Evolutionary conservation across 2,113 vertebrate species (phyloP).

Genomic region (Aleadryas rufinucha): DNA sequence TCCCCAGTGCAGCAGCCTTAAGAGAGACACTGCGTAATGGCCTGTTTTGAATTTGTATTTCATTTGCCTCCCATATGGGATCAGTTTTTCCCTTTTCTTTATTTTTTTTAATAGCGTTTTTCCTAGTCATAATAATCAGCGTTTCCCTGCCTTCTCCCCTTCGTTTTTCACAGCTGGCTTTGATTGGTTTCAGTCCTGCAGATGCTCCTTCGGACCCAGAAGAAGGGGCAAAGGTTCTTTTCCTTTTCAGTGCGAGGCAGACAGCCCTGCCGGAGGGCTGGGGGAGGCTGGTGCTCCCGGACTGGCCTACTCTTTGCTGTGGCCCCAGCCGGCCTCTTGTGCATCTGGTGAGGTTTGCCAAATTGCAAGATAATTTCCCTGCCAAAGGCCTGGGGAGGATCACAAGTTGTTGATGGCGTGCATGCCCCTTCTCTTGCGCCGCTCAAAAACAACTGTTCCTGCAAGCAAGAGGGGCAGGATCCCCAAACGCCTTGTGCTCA

Average conservation of each 20-base stretch:
- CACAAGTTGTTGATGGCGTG: background rate
- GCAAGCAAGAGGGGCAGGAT: background rate
- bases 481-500: background rate
- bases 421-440: background rate
- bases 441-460: background rate
- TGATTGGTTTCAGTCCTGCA: conserved; percentile 62
- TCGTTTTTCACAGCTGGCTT: conserved; percentile 73
- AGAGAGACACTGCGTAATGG: background rate
- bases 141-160: conserved; percentile 10
- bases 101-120: conserved; percentile 65
- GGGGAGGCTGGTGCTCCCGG: background rate
- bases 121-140: conserved; percentile 67
- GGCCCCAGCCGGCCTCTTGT: background rate
- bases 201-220: conserved; percentile 7
- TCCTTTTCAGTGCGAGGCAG: background rate
- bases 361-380: conserved; percentile 10
- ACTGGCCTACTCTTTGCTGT: background rate
- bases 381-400: conserved; percentile 24
- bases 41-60: conserved; percentile 27
- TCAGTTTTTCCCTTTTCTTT: conserved; percentile 56
- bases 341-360: conserved; percentile 31
- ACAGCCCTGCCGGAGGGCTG: background rate
- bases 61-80: conserved; percentile 28
- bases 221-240: conserved; percentile 46
- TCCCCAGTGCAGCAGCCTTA: background rate